Percentiles rank a stretch among this genome's conserved stretches.
phyloP scores from a whole-genome alignment of 2,888 invertebrate species.

The Drosophila fulvimacula region DNA sequence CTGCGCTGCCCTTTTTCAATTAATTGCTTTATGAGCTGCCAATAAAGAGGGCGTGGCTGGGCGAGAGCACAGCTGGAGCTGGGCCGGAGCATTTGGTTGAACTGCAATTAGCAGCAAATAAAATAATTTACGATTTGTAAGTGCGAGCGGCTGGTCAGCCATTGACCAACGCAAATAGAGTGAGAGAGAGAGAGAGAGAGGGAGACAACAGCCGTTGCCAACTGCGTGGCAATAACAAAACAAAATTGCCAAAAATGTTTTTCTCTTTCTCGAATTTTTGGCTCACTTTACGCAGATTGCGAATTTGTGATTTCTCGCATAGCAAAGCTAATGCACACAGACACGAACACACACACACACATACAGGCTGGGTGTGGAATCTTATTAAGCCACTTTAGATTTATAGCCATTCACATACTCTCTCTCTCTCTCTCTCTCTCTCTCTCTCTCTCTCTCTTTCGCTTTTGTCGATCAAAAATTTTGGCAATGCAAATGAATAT shows the following conservation, averaged over 20 bases:
- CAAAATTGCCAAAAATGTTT: conserved; percentile 63
- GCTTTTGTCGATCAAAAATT: conserved; percentile 44
- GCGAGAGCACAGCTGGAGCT: conserved; percentile 15
- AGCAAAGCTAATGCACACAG: conserved; percentile 15
- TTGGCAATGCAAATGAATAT: conserved; percentile 35
- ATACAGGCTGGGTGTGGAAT: conserved; percentile 42
- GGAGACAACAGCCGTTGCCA: conserved; percentile 40
- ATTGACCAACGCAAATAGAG: not conserved
- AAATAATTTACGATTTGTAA: conserved; percentile 76
- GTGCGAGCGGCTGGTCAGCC: conserved; percentile 20
- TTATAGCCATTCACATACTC: conserved; percentile 30
- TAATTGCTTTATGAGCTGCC: conserved; percentile 79
- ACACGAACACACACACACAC: not conserved
- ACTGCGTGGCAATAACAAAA: conserved; percentile 62
- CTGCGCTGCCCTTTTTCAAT: conserved; percentile 42
- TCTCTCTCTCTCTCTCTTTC: conserved; percentile 15
- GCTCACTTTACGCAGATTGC: conserved; percentile 35
- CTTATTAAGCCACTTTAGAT: conserved; percentile 72
- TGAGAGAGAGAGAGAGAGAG: not conserved
- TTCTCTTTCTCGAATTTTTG: conserved; percentile 15
- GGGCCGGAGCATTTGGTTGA: conserved; percentile 61
- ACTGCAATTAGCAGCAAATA: conserved; percentile 81
- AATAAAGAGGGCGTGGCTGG: conserved; percentile 66
- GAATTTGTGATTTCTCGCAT: conserved; percentile 54
- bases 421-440: conserved; percentile 15